A percentile compares a stretch with the other conserved stretches of the same genome.
Evolutionary conservation across 2,797 vertebrate genomes (phyloP).

Genomic region (Sebastes itinus): DNA sequence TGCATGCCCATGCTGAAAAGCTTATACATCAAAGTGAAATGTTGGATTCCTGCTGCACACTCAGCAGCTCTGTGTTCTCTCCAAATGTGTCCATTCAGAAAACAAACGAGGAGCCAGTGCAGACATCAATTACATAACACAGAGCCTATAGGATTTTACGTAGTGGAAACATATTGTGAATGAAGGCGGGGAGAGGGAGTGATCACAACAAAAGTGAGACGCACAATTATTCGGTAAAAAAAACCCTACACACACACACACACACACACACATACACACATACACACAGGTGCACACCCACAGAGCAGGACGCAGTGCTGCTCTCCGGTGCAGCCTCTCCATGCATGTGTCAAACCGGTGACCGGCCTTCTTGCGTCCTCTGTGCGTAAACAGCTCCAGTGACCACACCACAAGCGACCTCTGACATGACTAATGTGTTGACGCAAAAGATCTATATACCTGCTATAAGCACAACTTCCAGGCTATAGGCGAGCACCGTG

Average conservation of each 20-base stretch:
- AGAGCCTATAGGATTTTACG: conserved; percentile 66
- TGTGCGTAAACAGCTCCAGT: not conserved
- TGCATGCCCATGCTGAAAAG: conserved; percentile 16
- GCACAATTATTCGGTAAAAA: conserved; percentile 17
- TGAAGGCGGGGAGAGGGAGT: conserved; percentile 51
- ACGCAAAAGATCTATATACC: conserved; percentile 23
- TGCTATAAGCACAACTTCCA: conserved; percentile 46
- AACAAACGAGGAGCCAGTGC: conserved; percentile 59
- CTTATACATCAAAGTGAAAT: conserved; percentile 36
- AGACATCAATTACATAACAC: conserved; percentile 61
- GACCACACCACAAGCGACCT: conserved; percentile 33
- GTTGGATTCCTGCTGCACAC: conserved; percentile 26
- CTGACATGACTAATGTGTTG: conserved; percentile 34
- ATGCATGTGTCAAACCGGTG: conserved; percentile 26
- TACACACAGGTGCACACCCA: conserved; percentile 31
- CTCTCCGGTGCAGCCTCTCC: conserved; percentile 17
- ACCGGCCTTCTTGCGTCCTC: conserved; percentile 14
- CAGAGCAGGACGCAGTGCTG: conserved; percentile 38
- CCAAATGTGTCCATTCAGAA: conserved; percentile 64
- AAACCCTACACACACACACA: not conserved
- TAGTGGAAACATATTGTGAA: conserved; percentile 55
- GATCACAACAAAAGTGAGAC: conserved; percentile 45
- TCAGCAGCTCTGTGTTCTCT: conserved; percentile 23
- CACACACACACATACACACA: not conserved
- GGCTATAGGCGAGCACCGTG: not conserved